Percentiles rank a stretch among this genome's conserved stretches.
phyloP scores from a whole-genome alignment of 2,113 vertebrate genomes.

The Fulmarus glacialis region DNA sequence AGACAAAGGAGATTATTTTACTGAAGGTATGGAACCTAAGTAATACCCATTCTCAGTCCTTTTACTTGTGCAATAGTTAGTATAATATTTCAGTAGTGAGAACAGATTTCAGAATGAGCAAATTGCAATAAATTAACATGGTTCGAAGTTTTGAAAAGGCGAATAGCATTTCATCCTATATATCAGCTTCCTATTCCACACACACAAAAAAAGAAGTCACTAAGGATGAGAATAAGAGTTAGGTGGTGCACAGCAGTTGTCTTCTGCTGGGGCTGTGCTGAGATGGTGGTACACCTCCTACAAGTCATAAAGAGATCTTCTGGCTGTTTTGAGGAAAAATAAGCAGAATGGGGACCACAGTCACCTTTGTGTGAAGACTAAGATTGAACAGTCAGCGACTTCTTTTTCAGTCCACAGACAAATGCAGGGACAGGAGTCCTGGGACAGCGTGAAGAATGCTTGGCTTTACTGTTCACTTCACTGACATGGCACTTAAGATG shows the following conservation, averaged over 20 bases:
- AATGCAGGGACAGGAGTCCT: background rate
- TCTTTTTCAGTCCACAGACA: background rate
- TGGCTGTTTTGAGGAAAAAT: background rate
- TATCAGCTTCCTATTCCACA: background rate
- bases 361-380: background rate
- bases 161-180: background rate
- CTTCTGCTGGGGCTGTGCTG: background rate
- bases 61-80: background rate
- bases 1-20: background rate
- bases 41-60: background rate
- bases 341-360: background rate
- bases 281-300: background rate
- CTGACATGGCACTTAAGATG: background rate
- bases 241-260: background rate
- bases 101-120: background rate
- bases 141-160: background rate
- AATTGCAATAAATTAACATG: background rate
- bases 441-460: background rate
- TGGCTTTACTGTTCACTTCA: background rate
- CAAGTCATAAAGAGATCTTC: background rate
- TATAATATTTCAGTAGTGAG: background rate
- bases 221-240: background rate
- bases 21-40: background rate
- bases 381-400: background rate
- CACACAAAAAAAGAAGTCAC: background rate